Base-by-base conservation (phyloP, 1,140 invertebrate genomes). In the Cotesia chilonis region DNA sequence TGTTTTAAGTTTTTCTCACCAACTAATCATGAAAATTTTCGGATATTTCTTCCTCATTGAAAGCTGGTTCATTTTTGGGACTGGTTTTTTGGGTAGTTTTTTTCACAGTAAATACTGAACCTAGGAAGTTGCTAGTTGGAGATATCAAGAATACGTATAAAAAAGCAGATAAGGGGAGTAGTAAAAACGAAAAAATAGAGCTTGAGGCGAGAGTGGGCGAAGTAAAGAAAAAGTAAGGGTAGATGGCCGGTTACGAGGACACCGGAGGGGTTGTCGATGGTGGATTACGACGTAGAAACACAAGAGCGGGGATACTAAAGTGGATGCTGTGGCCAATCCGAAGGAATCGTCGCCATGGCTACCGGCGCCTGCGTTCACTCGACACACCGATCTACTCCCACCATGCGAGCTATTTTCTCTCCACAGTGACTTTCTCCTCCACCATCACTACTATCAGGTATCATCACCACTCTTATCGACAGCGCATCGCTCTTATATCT, bases 321-420 rank as follows among this genome's bases (percentile, higher is more conserved):
- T 84, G 82, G 83, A 85, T 82, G 80, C 83, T 84, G 83, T 77
- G 82, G 83, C 86, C 85, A 86, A 87, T 87, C 84, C 84, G 81
- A 87, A 85, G 84, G 81, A 86, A 82, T 83, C 81, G 84, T 86
- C 79, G 79, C 80, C 83, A 87, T 87, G 83, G 78, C 81, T 83
- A 85, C 84, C 80, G 77, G 84, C 83, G 84, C 83, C 79, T 85
- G 83, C 83, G 82, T 83, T 78, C 78, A 79, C 77, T 75, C 75
- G 75, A 75, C 72, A 54, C 73, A 79, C 75, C 78, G 75, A 67
- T 76, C 73, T 64, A 59, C 74, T 61, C 51, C 70, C 63, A 74
- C 65, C 54, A 67, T 55, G 47, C 54, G 14, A 61, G 55, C 70
- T 63, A 55, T 35, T 57, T 63, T 60, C 72, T 71, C 67, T 57